Evolutionary conservation across 2,113 vertebrate genomes (phyloP).

Genomic region (Pipa parva): DNA sequence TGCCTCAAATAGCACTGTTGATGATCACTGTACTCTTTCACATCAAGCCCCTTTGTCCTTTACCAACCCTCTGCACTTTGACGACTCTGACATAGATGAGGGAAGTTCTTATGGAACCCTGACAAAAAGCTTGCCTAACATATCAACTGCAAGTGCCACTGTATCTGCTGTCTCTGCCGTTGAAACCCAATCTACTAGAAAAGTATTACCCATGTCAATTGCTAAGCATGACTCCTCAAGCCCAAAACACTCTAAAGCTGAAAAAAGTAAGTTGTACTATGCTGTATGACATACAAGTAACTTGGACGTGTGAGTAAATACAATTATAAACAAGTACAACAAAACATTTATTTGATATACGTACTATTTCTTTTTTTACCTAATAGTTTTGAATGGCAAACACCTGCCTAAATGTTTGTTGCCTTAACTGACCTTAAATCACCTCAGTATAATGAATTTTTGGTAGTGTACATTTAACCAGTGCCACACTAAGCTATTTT

Average conservation of each 20-base stretch:
- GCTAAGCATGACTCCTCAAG: constrained; percentile 68
- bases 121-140: constrained; percentile 55
- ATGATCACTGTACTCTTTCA: constrained; percentile 44
- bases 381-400: too few species aligned
- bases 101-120: constrained; percentile 57
- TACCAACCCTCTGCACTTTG: constrained; percentile 92
- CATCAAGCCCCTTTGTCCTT: constrained; percentile 82
- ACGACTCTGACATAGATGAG: constrained; percentile 81
- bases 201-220: constrained; percentile 85
- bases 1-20: constrained; percentile 53
- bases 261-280: constrained; percentile 72
- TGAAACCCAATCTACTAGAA: constrained; percentile 70
- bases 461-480: too few species aligned
- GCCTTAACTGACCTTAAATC: too few species aligned
- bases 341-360: too few species aligned
- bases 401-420: too few species aligned
- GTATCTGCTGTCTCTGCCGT: constrained; percentile 66
- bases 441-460: too few species aligned
- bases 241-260: constrained; percentile 51
- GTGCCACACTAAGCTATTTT: too few species aligned
- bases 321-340: too few species aligned
- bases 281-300: too few species aligned
- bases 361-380: too few species aligned
- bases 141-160: constrained; percentile 79
- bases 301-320: too few species aligned